Conservation (phyloP, 2,888 invertebrate genomes). For the Scaptomyza caliginosa region DNA sequence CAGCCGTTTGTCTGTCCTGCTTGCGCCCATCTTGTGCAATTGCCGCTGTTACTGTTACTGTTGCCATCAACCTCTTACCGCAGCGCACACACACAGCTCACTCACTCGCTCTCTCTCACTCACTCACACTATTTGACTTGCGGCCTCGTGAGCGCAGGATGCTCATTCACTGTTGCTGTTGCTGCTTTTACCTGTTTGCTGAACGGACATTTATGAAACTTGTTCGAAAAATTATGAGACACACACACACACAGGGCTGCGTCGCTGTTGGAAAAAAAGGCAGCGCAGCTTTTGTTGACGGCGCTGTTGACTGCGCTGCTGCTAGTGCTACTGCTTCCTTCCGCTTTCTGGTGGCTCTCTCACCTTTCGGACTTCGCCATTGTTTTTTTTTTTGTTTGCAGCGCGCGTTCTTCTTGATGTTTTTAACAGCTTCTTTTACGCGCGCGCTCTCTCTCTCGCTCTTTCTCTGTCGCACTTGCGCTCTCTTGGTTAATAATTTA, state of each 20-base stretch:
- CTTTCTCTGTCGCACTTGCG: slow-evolving; percentile 20
- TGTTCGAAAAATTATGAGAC: slow-evolving; percentile 77
- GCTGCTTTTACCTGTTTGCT: slow-evolving; percentile 60
- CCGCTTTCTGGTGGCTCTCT: slow-evolving; percentile 64
- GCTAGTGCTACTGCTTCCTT: slow-evolving; percentile 53
- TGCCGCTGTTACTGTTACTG: slow-evolving; percentile 70
- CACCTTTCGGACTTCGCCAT: slow-evolving; percentile 59
- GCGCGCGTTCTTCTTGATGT: slow-evolving; percentile 31
- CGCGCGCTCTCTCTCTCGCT: slow-evolving; percentile 26
- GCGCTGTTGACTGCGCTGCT: slow-evolving; percentile 27
- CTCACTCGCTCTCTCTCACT: slow-evolving; percentile 13
- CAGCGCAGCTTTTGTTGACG: slow-evolving; percentile 17
- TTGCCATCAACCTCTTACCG: slow-evolving; percentile 69
- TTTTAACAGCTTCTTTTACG: slow-evolving; percentile 28
- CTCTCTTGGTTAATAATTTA: slow-evolving; percentile 78
- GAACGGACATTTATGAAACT: slow-evolving; percentile 76
- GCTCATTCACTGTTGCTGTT: slow-evolving; percentile 50
- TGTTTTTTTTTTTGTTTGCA: slow-evolving; percentile 30
- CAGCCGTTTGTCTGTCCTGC: slow-evolving; percentile 39
- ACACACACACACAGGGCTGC: slow-evolving; percentile 25
- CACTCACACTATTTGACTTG: slow-evolving; percentile 12
- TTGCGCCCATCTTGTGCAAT: slow-evolving; percentile 33
- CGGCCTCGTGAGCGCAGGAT: slow-evolving; percentile 31
- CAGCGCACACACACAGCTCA: slow-evolving; percentile 18
- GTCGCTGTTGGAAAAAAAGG: slow-evolving; percentile 18